A percentile compares a stretch with the other conserved stretches of the same genome.
These are phyloP conservation scores for Charaxes varanes DNA, from an alignment of 1,140 invertebrate genomes.

Conservation along the genomic window DNA sequence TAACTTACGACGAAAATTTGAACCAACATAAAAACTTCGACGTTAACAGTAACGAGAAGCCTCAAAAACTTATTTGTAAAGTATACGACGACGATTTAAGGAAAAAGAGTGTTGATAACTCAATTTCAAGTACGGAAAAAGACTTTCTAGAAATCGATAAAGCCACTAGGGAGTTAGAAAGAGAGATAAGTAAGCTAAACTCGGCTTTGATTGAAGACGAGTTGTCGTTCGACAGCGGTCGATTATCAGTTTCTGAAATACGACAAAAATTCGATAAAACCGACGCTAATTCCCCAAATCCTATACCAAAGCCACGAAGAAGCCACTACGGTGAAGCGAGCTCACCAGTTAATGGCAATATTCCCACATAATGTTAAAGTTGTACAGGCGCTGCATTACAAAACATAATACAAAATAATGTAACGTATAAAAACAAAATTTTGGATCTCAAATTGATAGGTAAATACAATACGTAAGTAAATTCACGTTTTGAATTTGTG, in stretches of 20 bases:
- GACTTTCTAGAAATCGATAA: slow-evolving; percentile 70
- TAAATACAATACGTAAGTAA: no score
- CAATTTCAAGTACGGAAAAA: slow-evolving; percentile 61
- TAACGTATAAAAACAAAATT: no score
- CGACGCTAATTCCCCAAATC: slow-evolving; percentile 57
- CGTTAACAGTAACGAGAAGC: slow-evolving; percentile 50
- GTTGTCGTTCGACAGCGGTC: slow-evolving; percentile 25
- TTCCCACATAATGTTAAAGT: slow-evolving; percentile 14
- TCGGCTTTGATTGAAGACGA: slow-evolving; percentile 56
- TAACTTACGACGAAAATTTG: slow-evolving; percentile 53
- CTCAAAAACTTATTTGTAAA: slow-evolving; percentile 60
- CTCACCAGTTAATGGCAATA: slow-evolving; percentile 35
- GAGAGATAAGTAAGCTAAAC: slow-evolving; percentile 63
- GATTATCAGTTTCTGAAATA: slow-evolving; percentile 59
- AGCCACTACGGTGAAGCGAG: slow-evolving; percentile 54
- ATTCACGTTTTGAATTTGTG: no score
- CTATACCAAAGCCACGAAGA: slow-evolving; percentile 70
- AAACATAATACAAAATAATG: no score
- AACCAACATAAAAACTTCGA: slow-evolving; percentile 44
- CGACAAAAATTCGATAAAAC: slow-evolving; percentile 59
- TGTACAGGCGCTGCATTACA: no score
- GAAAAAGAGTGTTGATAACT: slow-evolving; percentile 57
- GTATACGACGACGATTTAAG: slow-evolving; percentile 41
- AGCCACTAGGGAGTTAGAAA: slow-evolving; percentile 60
- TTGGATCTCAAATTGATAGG: no score